phyloP scores from a whole-genome alignment of 2,888 invertebrate genomes.

The Thecocarcelia acutangulata region DNA sequence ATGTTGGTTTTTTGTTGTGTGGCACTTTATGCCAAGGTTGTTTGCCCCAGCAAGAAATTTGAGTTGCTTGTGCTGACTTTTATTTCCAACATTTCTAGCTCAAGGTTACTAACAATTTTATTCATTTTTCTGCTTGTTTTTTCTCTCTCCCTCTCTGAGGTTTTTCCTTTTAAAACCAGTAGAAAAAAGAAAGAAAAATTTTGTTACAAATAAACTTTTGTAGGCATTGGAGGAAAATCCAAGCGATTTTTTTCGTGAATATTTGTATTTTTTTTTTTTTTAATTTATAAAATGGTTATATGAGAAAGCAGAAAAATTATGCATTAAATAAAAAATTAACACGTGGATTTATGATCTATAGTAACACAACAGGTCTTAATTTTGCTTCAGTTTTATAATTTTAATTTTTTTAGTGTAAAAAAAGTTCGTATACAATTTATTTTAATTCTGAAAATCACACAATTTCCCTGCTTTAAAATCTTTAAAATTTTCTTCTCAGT shows the following conservation, averaged over 20 bases:
- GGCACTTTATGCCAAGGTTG: constrained; percentile 24
- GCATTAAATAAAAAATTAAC: no score
- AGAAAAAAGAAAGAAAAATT: neutral
- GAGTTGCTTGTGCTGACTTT: neutral
- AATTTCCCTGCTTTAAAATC: no score
- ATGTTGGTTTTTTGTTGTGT: constrained; percentile 8
- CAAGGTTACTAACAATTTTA: constrained; percentile 32
- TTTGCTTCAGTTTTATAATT: no score
- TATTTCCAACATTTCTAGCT: constrained; percentile 11
- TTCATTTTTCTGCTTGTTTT: neutral
- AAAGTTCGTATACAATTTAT: no score
- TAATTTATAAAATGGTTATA: no score
- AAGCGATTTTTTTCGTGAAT: neutral
- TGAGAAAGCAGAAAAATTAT: no score
- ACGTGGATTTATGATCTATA: no score
- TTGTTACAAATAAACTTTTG: constrained; percentile 13
- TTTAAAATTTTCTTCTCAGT: no score
- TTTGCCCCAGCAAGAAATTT: constrained; percentile 11
- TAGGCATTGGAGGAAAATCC: neutral
- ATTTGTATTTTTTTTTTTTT: neutral
- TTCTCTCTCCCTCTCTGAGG: neutral
- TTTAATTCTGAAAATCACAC: no score
- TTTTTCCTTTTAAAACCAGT: neutral
- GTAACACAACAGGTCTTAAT: no score
- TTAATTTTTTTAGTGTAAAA: no score